A percentile compares a stretch with the other conserved stretches of the same genome.
Conservation (phyloP, 2,113 vertebrate species). For the Coracopsis vasa region DNA sequence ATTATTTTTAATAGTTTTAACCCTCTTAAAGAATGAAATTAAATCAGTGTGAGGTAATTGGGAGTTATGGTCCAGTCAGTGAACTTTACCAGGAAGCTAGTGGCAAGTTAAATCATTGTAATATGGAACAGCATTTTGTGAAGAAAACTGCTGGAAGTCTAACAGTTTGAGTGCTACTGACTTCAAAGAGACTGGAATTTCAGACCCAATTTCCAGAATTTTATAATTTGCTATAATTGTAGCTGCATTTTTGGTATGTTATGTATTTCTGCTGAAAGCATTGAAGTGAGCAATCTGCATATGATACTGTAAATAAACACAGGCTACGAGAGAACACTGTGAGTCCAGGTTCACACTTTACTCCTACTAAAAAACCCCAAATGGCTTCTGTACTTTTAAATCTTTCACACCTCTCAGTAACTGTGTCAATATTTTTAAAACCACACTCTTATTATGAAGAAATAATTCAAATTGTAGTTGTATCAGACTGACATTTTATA, state of each 20-base stretch:
- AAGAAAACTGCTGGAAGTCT: slow-evolving; percentile 38
- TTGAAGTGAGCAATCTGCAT: neutral
- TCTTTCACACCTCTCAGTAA: slow-evolving; percentile 5
- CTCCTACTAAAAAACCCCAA: neutral
- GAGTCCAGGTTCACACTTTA: neutral
- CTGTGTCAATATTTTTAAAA: neutral
- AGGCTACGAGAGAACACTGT: neutral
- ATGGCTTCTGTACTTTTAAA: neutral
- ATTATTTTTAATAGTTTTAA: neutral
- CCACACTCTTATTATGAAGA: neutral
- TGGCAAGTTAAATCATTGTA: slow-evolving; percentile 27
- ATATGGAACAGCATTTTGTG: neutral
- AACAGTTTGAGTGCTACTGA: neutral
- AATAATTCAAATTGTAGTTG: neutral
- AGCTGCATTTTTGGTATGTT: neutral
- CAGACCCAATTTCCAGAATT: neutral
- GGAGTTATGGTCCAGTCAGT: slow-evolving; percentile 1
- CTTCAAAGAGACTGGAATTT: slow-evolving; percentile 32
- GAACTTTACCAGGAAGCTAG: neutral
- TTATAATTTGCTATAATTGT: slow-evolving; percentile 19
- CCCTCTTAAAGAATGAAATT: neutral
- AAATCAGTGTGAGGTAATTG: slow-evolving; percentile 3
- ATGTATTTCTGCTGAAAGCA: neutral
- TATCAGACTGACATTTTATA: neutral
- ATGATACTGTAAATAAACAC: slow-evolving; percentile 2